Base-by-base conservation (phyloP, 2,797 vertebrate genomes). In the Aulostomus chinensis region DNA sequence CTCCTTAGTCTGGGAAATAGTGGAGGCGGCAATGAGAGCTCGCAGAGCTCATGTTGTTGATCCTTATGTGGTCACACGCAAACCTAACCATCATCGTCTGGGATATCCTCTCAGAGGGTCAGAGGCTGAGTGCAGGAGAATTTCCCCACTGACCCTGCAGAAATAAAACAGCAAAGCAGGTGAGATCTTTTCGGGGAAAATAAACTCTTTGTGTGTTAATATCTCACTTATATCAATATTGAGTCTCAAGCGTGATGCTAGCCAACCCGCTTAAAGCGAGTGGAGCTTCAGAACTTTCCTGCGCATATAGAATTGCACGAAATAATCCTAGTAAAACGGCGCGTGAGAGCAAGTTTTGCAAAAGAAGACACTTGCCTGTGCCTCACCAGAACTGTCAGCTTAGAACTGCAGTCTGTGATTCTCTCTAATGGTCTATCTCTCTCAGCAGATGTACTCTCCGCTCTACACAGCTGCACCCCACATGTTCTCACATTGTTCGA, bases 401-500 rank as follows among this genome's bases (percentile, higher is more conserved):
- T 41, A 57, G 58, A 63, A 54, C 68, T 71, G 58, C 25, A 39
- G 67, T 77, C 65, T 79, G 67, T 60, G 63, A 78, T 76, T 83
- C 81, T 49, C 59, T 76, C 73, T 62, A 57, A 75, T 74, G 67
- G 76, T 75, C 63, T 80, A 75, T 85, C 76, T 84, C 78, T 69
- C 63, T 25, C 37, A 78, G 73, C 85, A 90, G 85, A 90, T 87
- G 83, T 73, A 58, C 68, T 72, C 59, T 41, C 66, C 68, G 68
- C 30, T 36, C 57, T 79, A 66, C 84, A 84, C 90, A 91, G 89
- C 88, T 91, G 90, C 76, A 74, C 78, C 64, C 83, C 89, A 90
- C 84, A 90, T 91, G 88, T 89, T 85, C 82, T 76, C 73, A 81
- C 22, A 36, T 73, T 72, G 64, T 53, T 79, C 32, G 33, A 67